These are phyloP conservation scores for Heteromyza rotundicornis DNA, from an alignment of 2,888 invertebrate species.

Conservation along the genomic window DNA sequence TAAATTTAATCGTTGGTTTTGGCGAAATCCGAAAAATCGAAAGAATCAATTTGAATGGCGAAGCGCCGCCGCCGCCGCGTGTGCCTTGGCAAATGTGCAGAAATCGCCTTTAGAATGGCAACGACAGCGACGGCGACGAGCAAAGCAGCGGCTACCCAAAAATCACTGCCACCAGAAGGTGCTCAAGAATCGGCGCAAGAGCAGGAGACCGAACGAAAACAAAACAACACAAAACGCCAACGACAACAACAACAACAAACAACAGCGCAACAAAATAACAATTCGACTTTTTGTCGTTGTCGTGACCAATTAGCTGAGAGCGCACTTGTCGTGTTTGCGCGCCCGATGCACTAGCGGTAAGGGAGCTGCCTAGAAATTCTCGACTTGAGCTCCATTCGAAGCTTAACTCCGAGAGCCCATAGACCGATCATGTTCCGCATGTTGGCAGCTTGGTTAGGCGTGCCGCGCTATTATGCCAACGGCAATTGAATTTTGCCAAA, in stretches of 20 bases:
- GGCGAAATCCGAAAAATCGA: neutral
- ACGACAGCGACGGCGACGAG: too few relatives aligned
- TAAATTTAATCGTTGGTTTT: neutral
- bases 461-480: neutral
- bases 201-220: neutral
- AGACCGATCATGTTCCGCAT: neutral
- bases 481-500: conserved; percentile 12
- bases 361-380: neutral
- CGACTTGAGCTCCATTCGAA: neutral
- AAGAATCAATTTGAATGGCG: neutral
- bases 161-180: too few relatives aligned
- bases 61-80: too few relatives aligned
- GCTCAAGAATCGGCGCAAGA: too few relatives aligned
- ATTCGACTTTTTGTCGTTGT: neutral
- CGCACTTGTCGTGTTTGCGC: conserved; percentile 11
- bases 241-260: neutral
- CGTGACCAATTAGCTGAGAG: conserved; percentile 12
- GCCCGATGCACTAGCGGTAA: neutral
- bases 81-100: too few relatives aligned
- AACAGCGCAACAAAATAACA: neutral
- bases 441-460: neutral
- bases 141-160: too few relatives aligned
- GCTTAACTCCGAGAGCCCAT: too few relatives aligned
- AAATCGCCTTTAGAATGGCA: too few relatives aligned
- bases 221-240: too few relatives aligned